Evolutionary conservation across 1,140 invertebrate species (phyloP), one percentile per base, ranked within the genome.

Genomic region (Zaprionus taronus): DNA sequence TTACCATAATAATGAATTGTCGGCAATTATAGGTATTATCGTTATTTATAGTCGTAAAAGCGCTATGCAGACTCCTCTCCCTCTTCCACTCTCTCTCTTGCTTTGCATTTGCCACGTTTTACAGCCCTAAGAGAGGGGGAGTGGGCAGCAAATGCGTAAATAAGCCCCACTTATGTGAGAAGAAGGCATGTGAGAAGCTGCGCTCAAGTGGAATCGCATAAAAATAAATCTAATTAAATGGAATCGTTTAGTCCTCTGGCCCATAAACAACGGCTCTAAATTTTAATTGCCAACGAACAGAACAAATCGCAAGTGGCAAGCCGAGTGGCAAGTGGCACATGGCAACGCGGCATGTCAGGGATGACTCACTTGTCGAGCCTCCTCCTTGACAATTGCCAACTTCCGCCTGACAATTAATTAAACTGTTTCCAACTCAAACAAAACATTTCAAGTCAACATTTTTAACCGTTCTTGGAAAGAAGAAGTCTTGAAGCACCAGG

Each of bases 1-100:
- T 89, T 85, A 84, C 89, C 81, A 91, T 91, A 91, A 91, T 91
- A 91, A 91, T 91, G 90, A 91, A 91, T 91, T 90, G 90, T 91
- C 75, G 84, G 89, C 90, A 91, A 91, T 91, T 91, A 91, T 90
- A 90, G 90, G 90, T 83, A 91, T 91, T 91, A 91, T 91, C 90
- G 90, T 91, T 91, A 91, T 91, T 91, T 91, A 91, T 91, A 80
- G 90, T 86, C 77, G 79, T 85, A 79, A 83, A 80, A 72, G 86
- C 80, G 36, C 69, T 72, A 84, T 79, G 82, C 75, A 65, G 57
- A 17, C 66, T 57, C 44, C 38, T 24, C 82, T 78, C 72, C 7
- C 41, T 7, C 41, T 20, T 20, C 5, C n/a, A 17, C 2, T 6
- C 41, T 9, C 41, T 4, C 41, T 17, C n/a, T 41, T 41, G 41